Conservation (phyloP, 2,797 vertebrate genomes). For the Xiphorhynchus erythropygius region DNA sequence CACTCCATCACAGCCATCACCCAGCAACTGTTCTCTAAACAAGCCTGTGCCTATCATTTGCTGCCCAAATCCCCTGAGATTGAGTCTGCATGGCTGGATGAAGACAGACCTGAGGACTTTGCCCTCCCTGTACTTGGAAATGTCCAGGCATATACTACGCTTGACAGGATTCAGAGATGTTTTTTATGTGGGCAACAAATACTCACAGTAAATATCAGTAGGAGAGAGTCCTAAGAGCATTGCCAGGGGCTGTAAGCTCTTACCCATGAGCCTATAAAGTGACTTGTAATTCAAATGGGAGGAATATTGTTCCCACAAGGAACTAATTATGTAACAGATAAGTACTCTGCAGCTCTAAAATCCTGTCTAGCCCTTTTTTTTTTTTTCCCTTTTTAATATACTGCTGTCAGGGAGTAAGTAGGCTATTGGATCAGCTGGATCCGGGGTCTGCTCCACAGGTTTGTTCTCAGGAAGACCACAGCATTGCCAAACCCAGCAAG, state of each 20-base stretch:
- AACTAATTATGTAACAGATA: not conserved
- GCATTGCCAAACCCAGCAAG: not conserved
- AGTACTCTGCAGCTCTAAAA: not conserved
- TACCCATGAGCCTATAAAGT: constrained; percentile 8
- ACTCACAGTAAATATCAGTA: not conserved
- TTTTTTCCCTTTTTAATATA: not conserved
- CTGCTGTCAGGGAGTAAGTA: not conserved
- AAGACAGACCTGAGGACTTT: not conserved
- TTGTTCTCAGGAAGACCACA: not conserved
- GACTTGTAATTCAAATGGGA: constrained; percentile 15
- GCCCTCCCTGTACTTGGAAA: not conserved
- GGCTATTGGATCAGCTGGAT: not conserved
- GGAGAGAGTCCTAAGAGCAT: not conserved
- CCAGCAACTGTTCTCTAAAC: not conserved
- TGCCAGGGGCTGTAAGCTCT: not conserved
- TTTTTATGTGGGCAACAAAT: constrained; percentile 1
- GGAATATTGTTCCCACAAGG: not conserved
- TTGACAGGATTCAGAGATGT: not conserved
- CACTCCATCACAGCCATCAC: not conserved
- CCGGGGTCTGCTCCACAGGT: not conserved
- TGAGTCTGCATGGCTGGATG: not conserved
- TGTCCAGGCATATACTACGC: not conserved
- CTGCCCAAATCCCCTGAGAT: not conserved
- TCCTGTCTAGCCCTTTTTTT: not conserved
- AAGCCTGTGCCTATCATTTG: not conserved